These are phyloP conservation scores for Megalops cyprinoides DNA, from an alignment of 2,797 vertebrate genomes.

Conservation along the genomic window DNA sequence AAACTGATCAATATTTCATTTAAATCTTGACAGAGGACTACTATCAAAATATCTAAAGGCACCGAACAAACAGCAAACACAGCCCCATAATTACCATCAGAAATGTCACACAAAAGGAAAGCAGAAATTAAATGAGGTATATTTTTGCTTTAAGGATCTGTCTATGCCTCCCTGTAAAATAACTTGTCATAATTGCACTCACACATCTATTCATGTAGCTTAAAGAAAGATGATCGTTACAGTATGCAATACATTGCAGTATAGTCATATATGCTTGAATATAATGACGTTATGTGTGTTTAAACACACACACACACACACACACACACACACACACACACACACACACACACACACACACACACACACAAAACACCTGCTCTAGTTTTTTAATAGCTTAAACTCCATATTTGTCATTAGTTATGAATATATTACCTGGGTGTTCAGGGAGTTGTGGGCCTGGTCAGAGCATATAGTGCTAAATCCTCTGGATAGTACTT, in stretches of 20 bases:
- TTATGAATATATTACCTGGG: constrained; percentile 76
- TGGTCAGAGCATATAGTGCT: constrained; percentile 65
- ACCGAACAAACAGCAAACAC: constrained; percentile 72
- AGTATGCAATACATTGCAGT: constrained; percentile 58
- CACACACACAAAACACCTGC: no score
- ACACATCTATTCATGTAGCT: constrained; percentile 77
- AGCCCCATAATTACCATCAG: constrained; percentile 67
- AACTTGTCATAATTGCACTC: constrained; percentile 75
- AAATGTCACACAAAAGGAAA: constrained; percentile 62
- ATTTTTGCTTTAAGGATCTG: constrained; percentile 73
- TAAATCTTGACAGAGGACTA: constrained; percentile 68
- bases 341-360: no score
- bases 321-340: no score
- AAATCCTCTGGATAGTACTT: constrained; percentile 62
- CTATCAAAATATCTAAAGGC: constrained; percentile 64
- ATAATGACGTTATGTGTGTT: constrained; percentile 65
- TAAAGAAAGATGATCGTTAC: constrained; percentile 75
- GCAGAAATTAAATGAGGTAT: constrained; percentile 55
- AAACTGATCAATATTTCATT: constrained; percentile 78
- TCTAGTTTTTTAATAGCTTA: constrained; percentile 54
- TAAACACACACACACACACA: constrained; percentile 60
- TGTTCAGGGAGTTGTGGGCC: constrained; percentile 70
- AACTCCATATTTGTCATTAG: constrained; percentile 69
- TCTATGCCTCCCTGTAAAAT: constrained; percentile 69
- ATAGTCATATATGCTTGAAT: constrained; percentile 60